Base-by-base conservation (phyloP, 2,113 vertebrate species). In the Gobiocypris rarus region DNA sequence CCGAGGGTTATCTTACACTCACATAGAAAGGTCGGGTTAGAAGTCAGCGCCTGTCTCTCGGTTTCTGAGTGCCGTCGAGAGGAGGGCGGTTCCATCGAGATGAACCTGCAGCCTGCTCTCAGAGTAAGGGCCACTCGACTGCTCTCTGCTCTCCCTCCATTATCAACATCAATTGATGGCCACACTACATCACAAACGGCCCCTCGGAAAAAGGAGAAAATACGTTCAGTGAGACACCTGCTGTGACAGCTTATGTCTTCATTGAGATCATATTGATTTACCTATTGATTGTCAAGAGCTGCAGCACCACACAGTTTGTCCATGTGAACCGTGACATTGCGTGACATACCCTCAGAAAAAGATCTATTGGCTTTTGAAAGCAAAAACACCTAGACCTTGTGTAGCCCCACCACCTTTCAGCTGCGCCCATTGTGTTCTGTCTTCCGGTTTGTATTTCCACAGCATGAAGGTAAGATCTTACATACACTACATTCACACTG, bases 51-150 rank as follows among this genome's bases (percentile, higher is more conserved):
- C 52, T 14, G 75, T 78, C 34, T 78, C 54, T 43, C 22, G 4
- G 3, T 45, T 59, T 28, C 38, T 63, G 56, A 78, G 38, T 45
- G 56, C 14, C 54, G n/a, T 45, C 17, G 76, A 79, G 76, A 77
- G 31, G 75, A 38, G 3, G 52, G 9, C 4, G 1, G 54, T 26
- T 14, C 41, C 13, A 41, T 26, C 6, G 70, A 15, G 41, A 73
- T 73, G 41, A 73, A 71, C 69, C 75, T 56, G 45, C 56, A 59
- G 34, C 56, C 4, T 24, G 54, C 69, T 54, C 76, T 61, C n/a
- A 61, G 56, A 56, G 9, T 61, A 43, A 79, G 76, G 56, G 76
- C 56, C 75, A 78, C 75, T 78, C 34, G n/a, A 78, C 17, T 6
- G 5, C 75, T 77, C 52, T 58, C 22, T 58, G 26, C 52, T 34